These are phyloP conservation scores for Enteromius argenteus DNA, from an alignment of 2,797 vertebrate species.

Conservation along the genomic window DNA sequence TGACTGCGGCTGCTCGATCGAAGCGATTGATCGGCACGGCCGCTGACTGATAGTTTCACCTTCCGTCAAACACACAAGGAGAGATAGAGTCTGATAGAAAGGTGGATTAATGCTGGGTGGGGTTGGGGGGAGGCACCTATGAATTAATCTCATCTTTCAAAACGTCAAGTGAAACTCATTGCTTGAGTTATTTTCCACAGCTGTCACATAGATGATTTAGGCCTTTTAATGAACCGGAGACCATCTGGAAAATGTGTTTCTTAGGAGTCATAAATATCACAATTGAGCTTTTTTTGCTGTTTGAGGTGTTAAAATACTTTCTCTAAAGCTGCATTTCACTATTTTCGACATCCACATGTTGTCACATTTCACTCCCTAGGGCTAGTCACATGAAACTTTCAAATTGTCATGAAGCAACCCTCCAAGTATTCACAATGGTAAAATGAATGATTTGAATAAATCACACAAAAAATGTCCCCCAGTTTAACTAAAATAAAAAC, in stretches of 20 bases:
- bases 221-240: conserved; percentile 22
- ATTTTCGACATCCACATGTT: background rate
- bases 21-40: conserved; percentile 71
- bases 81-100: conserved; percentile 69
- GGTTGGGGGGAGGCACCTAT: background rate
- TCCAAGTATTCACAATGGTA: background rate
- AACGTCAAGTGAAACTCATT: conserved; percentile 16
- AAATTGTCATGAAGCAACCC: background rate
- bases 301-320: background rate
- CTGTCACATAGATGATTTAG: background rate
- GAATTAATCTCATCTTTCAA: conserved; percentile 46
- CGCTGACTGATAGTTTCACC: conserved; percentile 65
- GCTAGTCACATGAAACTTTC: background rate
- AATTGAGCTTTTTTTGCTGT: background rate
- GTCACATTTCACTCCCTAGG: background rate
- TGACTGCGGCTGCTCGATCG: conserved; percentile 60
- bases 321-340: background rate
- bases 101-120: conserved; percentile 45
- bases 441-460: background rate
- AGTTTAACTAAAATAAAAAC: background rate
- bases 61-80: conserved; percentile 69
- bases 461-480: background rate
- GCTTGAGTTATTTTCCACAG: conserved; percentile 14
- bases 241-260: conserved; percentile 15
- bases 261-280: background rate